A percentile compares a stretch with the other conserved stretches of the same genome.
Conservation (phyloP, 2,113 vertebrate species). For the Oreochromis niloticus region DNA sequence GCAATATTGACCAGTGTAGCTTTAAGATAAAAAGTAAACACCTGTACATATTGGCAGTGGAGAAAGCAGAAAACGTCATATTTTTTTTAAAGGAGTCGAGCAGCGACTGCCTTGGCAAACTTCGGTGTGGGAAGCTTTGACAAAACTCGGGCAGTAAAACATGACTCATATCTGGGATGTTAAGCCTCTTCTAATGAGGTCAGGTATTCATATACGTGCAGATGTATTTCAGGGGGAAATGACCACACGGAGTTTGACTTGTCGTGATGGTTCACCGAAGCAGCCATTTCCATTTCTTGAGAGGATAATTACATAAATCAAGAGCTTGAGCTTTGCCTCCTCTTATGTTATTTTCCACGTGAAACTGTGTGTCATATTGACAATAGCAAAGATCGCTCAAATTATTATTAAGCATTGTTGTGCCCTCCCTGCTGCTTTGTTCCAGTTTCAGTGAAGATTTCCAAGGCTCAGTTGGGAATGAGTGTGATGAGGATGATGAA, state of each 20-base stretch:
- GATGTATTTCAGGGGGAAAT: background rate
- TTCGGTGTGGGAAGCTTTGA: background rate
- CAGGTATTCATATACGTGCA: background rate
- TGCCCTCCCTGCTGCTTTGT: background rate
- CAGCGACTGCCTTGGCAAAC: background rate
- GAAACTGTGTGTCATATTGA: background rate
- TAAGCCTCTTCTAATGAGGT: background rate
- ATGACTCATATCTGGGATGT: background rate
- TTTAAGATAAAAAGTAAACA: background rate
- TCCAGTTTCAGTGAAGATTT: background rate
- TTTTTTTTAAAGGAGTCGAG: background rate
- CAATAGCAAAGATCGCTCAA: background rate
- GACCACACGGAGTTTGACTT: background rate
- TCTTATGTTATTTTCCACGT: background rate
- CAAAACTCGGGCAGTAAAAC: background rate
- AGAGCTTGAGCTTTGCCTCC: background rate
- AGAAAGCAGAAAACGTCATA: background rate
- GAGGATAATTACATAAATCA: conserved; percentile 29
- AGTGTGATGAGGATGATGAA: conserved; percentile 43
- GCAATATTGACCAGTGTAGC: background rate
- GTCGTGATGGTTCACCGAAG: background rate
- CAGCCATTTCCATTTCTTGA: conserved; percentile 11
- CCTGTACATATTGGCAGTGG: background rate
- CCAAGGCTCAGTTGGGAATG: conserved; percentile 2
- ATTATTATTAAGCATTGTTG: conserved; percentile 7